Evolutionary conservation across 2,888 invertebrate genomes (phyloP).

Genomic region (Syrphus vitripennis): DNA sequence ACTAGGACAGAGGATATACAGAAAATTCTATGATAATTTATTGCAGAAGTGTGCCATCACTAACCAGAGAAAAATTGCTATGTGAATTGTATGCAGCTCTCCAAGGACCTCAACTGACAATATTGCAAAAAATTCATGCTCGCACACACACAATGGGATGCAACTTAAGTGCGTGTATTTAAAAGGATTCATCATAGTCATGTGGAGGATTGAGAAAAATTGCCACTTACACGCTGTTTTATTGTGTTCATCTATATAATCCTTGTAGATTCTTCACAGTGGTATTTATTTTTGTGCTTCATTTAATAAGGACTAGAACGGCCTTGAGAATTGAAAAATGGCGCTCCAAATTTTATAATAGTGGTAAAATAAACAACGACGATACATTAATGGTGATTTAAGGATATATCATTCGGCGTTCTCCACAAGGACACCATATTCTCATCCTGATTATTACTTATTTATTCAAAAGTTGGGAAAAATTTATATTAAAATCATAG

Average conservation of each 20-base stretch:
- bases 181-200: slow-evolving; percentile 38
- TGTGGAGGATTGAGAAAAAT: slow-evolving; percentile 46
- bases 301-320: slow-evolving; percentile 25
- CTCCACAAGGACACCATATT: slow-evolving; percentile 56
- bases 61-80: background rate
- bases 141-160: slow-evolving; percentile 32
- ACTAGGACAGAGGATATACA: slow-evolving; percentile 11
- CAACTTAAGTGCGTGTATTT: slow-evolving; percentile 22
- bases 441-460: slow-evolving; percentile 62
- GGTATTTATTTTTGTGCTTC: background rate
- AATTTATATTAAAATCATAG: slow-evolving; percentile 32
- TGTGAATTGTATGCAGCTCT: background rate
- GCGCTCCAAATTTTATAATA: background rate
- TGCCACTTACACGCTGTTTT: slow-evolving; percentile 52
- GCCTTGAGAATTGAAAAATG: slow-evolving; percentile 14
- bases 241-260: slow-evolving; percentile 32
- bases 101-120: slow-evolving; percentile 13
- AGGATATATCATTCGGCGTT: slow-evolving; percentile 45
- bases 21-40: slow-evolving; percentile 51
- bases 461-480: slow-evolving; percentile 61
- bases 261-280: background rate
- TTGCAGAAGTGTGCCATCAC: slow-evolving; percentile 55
- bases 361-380: slow-evolving; percentile 20
- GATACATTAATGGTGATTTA: slow-evolving; percentile 59
- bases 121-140: slow-evolving; percentile 43